Evolutionary conservation across 2,797 vertebrate genomes (phyloP).

Genomic region (Helostoma temminkii): DNA sequence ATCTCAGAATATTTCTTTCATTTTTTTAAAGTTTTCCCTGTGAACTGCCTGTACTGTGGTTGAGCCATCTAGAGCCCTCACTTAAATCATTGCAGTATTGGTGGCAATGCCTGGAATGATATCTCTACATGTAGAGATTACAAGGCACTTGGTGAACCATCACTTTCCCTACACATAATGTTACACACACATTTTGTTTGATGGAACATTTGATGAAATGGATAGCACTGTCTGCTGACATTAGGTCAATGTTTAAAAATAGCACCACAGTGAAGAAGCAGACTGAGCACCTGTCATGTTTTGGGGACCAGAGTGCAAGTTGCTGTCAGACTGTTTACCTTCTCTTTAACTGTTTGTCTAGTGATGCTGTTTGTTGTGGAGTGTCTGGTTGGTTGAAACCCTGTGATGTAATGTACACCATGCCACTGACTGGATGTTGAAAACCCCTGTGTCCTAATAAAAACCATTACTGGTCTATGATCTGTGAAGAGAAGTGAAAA

Average conservation of each 20-base stretch:
- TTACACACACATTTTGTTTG: constrained; percentile 60
- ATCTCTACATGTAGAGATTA: constrained; percentile 66
- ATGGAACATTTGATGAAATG: constrained; percentile 75
- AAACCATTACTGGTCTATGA: constrained; percentile 86
- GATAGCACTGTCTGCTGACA: constrained; percentile 74
- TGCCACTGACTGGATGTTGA: constrained; percentile 91
- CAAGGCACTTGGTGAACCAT: constrained; percentile 70
- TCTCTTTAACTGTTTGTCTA: constrained; percentile 82
- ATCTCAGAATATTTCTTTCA: constrained; percentile 62
- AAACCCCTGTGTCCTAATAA: constrained; percentile 91
- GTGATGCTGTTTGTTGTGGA: constrained; percentile 89
- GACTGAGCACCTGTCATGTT: constrained; percentile 70
- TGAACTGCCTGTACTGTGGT: constrained; percentile 79
- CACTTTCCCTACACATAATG: constrained; percentile 73
- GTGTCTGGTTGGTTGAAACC: constrained; percentile 90
- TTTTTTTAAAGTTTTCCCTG: constrained; percentile 48
- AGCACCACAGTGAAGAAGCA: constrained; percentile 68
- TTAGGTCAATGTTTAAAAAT: constrained; percentile 66
- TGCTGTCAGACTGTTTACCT: constrained; percentile 79
- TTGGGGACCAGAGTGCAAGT: constrained; percentile 71
- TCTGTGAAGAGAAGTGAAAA: constrained; percentile 9
- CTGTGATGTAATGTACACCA: constrained; percentile 89
- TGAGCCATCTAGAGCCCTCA: constrained; percentile 68
- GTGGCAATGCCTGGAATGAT: constrained; percentile 58
- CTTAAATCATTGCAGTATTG: constrained; percentile 67